Conservation (phyloP, 1,140 invertebrate species). For the Hirudo medicinalis region DNA sequence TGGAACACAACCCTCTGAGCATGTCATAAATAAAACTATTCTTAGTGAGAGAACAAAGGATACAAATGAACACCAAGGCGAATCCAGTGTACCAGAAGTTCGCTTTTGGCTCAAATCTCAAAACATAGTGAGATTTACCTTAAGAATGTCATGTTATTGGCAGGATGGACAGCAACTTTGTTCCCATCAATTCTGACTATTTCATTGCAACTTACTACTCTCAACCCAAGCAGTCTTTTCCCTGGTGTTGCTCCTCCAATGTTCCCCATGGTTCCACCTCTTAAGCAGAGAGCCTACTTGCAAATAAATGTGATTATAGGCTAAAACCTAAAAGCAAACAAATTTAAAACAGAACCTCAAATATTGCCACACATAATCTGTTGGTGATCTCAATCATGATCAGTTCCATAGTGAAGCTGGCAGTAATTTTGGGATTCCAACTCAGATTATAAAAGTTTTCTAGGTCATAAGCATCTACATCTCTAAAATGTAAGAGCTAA, state of each 20-base stretch:
- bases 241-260: constrained; percentile 1
- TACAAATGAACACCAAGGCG: not conserved
- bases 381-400: constrained; percentile 5
- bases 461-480: constrained; percentile 3
- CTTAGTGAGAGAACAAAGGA: not conserved
- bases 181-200: not conserved
- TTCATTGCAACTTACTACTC: not conserved
- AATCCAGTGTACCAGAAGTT: too few relatives aligned
- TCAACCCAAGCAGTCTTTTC: not conserved
- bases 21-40: not conserved
- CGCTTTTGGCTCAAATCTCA: too few relatives aligned
- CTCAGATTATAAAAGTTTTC: not conserved
- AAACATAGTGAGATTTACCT: not conserved
- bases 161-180: constrained; percentile 2
- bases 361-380: not conserved
- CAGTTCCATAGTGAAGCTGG: not conserved
- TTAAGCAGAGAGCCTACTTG: not conserved
- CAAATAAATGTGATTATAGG: not conserved
- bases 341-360: constrained; percentile 10
- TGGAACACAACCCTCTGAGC: not conserved
- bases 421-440: not conserved
- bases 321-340: not conserved
- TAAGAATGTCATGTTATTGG: not conserved
- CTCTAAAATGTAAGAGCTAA: not conserved
- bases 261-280: not conserved